A percentile compares a stretch with the other conserved stretches of the same genome.
These are phyloP conservation scores for Monoplex corrugatus DNA, from an alignment of 2,888 invertebrate genomes.

Conservation along the genomic window DNA sequence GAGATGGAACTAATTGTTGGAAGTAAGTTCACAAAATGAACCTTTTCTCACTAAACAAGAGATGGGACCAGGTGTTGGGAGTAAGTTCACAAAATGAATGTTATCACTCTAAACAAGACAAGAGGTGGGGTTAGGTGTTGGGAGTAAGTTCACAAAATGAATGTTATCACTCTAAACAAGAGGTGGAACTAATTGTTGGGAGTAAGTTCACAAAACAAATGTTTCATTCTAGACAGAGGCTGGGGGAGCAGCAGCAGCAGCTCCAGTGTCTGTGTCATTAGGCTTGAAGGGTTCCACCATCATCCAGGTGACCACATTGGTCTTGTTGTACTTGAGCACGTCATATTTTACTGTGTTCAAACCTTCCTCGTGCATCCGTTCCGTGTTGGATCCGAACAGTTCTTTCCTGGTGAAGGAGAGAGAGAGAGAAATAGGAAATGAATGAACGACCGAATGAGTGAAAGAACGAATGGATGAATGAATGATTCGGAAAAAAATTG, in stretches of 20 bases:
- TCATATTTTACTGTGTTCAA: constrained; percentile 48
- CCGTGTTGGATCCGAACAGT: constrained; percentile 47
- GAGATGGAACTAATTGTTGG: too few relatives aligned
- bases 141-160: too few relatives aligned
- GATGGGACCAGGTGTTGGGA: too few relatives aligned
- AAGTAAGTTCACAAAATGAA: too few relatives aligned
- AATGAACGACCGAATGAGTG: not conserved
- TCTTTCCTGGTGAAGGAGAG: constrained; percentile 31
- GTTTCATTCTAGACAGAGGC: constrained; percentile 29
- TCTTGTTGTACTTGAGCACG: constrained; percentile 42
- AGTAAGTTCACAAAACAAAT: too few relatives aligned
- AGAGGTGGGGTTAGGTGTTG: too few relatives aligned
- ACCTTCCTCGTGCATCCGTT: constrained; percentile 51
- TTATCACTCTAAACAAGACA: too few relatives aligned
- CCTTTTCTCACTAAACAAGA: too few relatives aligned
- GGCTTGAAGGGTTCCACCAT: constrained; percentile 50
- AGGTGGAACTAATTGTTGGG: too few relatives aligned
- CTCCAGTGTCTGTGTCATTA: constrained; percentile 42
- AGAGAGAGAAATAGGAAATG: not conserved
- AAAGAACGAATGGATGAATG: not conserved
- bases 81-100: too few relatives aligned
- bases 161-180: too few relatives aligned
- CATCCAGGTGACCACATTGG: constrained; percentile 49
- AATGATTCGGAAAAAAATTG: too few relatives aligned
- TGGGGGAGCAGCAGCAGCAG: constrained; percentile 26